Evolutionary conservation across 2,888 invertebrate genomes (phyloP), one percentile per base, ranked within the genome.

Genomic region (Blera fallax): DNA sequence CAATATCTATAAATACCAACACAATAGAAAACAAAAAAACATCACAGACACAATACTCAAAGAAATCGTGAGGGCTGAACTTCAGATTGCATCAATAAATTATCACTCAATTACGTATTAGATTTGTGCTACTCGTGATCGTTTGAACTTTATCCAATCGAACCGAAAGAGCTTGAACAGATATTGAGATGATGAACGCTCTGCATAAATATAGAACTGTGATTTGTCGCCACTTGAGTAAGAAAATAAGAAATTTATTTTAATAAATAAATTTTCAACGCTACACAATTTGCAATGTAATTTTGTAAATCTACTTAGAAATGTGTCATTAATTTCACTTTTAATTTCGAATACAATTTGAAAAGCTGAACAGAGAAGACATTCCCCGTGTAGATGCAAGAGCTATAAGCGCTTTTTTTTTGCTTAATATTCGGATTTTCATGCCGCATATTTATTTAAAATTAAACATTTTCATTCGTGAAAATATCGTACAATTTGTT

Each of bases 321-420:
- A 67, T 65, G 14, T 65, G 78, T 48, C 72, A 78, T 67, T 67
- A 65, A 62, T 78, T 83, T 83, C 73, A 83, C 58, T 77, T 82
- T 82, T 72, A 54, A 72, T 77, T 65, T 50, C 37, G 24, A 70
- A 52, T 37, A 45, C 45, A n/a, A 18, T 27, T 64, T 37, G 16
- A 34, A 29, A 32, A 37, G 14, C 34, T 24, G 11, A 65, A 48
- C 37, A 48, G 10, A 43, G 11, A 65, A 3, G 40, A 16, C n/a
- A 45, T 76, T 65, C 48, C 34, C 32, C 16, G 21, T 34, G 34
- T 11, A 24, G 45, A 32, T 45, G 24, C 24, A 10, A n/a, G n/a
- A 52, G 52, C n/a, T 16, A 4, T 24, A 52, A 52, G 24, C 21
- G 5, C 8, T 3, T 7, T 48, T 16, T 21, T 11, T 21, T 14